Evolutionary conservation across 2,113 vertebrate genomes (phyloP).

Genomic region (Lycaon pictus): DNA sequence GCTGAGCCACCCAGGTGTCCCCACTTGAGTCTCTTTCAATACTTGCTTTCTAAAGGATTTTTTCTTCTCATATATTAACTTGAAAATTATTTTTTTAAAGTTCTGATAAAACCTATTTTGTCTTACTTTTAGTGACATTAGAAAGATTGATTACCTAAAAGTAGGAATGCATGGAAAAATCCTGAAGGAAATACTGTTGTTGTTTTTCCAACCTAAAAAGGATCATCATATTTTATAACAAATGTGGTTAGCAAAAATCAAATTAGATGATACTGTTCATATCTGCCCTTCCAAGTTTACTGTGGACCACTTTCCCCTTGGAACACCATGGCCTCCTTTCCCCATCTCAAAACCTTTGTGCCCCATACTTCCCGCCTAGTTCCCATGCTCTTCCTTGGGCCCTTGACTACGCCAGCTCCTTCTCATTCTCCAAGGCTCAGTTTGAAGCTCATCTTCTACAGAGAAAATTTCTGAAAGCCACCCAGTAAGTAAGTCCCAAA

Average conservation of each 20-base stretch:
- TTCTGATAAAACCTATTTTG: constrained; percentile 11
- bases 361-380: background rate
- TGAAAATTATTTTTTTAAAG: constrained; percentile 35
- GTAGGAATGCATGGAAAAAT: background rate
- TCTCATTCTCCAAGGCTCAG: background rate
- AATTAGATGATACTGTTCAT: background rate
- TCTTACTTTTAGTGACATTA: background rate
- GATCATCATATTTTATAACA: background rate
- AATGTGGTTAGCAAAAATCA: background rate
- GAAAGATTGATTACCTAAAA: constrained; percentile 24
- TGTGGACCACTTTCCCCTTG: background rate
- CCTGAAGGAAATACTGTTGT: background rate
- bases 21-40: background rate
- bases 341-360: background rate
- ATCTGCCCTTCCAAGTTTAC: background rate
- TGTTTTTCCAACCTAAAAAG: background rate
- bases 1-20: too few species aligned
- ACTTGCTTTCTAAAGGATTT: constrained; percentile 34
- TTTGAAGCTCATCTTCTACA: background rate
- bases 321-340: background rate
- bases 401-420: background rate
- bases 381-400: background rate
- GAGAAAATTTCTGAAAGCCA: background rate
- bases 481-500: background rate
- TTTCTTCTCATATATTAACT: background rate